phyloP scores from a whole-genome alignment of 1,140 invertebrate genomes.

The Panulirus ornatus region DNA sequence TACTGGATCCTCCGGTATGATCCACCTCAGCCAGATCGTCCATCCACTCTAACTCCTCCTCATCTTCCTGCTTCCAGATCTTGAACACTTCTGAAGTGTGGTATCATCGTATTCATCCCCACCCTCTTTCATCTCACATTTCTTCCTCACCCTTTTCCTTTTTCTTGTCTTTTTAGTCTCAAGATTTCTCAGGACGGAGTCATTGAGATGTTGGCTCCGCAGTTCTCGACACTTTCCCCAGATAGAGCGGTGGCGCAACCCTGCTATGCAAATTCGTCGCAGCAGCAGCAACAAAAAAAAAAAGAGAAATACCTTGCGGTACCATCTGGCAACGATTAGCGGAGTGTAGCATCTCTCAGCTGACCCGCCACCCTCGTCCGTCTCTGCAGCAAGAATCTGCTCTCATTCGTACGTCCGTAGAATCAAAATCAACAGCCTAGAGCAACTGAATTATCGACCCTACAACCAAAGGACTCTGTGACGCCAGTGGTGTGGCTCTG shows the following conservation, averaged over 20 bases:
- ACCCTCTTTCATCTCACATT: too few species aligned
- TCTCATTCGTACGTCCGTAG: not conserved
- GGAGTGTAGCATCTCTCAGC: slow-evolving; percentile 32
- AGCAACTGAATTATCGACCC: not conserved
- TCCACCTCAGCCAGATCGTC: too few species aligned
- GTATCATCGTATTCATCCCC: too few species aligned
- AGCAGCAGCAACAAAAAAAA: not conserved
- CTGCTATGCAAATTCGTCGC: not conserved
- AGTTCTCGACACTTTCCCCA: not conserved
- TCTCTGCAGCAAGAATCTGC: not conserved
- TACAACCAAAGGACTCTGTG: not conserved
- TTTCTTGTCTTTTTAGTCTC: not conserved
- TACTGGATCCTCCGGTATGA: too few species aligned
- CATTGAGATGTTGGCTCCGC: not conserved
- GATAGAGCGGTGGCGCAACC: not conserved
- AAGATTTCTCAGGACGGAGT: not conserved
- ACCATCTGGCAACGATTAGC: slow-evolving; percentile 34
- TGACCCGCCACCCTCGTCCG: not conserved
- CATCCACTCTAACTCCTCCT: too few species aligned
- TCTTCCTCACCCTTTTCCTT: not conserved
- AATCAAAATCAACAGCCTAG: not conserved
- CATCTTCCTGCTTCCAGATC: too few species aligned
- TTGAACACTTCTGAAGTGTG: too few species aligned
- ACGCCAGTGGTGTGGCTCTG: not conserved
- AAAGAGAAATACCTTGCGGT: slow-evolving; percentile 7